phyloP scores from a whole-genome alignment of 2,113 vertebrate species.

The Crotalus helleri region DNA sequence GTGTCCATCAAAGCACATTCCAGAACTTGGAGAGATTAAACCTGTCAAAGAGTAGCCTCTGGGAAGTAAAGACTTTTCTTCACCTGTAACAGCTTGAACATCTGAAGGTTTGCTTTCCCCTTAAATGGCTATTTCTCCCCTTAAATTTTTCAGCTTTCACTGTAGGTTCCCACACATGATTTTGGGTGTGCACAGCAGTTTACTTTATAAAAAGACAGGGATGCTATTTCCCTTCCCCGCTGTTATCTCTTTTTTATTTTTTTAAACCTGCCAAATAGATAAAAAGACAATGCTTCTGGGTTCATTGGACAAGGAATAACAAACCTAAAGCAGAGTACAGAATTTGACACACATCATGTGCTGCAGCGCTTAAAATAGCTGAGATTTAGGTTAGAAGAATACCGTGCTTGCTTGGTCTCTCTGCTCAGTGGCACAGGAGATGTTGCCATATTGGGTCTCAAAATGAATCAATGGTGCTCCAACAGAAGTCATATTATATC shows the following conservation, averaged over 20 bases:
- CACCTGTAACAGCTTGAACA: slow-evolving; percentile 60
- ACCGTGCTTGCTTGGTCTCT: neutral
- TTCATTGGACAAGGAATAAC: slow-evolving; percentile 12
- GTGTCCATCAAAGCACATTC: slow-evolving; percentile 33
- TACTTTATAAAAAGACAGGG: slow-evolving; percentile 43
- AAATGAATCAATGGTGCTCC: slow-evolving; percentile 2
- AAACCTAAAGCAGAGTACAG: neutral
- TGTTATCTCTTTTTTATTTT: neutral
- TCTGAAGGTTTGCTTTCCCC: slow-evolving; percentile 52
- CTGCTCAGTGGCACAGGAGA: slow-evolving; percentile 6
- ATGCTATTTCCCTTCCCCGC: neutral
- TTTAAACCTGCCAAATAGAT: neutral
- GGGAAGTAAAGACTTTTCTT: slow-evolving; percentile 38
- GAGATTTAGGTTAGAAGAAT: slow-evolving; percentile 30
- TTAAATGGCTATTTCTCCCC: slow-evolving; percentile 24
- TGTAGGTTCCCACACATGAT: slow-evolving; percentile 35
- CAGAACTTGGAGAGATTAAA: slow-evolving; percentile 49
- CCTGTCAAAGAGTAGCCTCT: slow-evolving; percentile 43
- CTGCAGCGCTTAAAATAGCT: slow-evolving; percentile 18
- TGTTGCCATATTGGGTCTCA: slow-evolving; percentile 41
- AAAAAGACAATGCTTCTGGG: neutral
- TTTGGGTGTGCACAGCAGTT: slow-evolving; percentile 27
- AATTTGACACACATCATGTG: slow-evolving; percentile 3
- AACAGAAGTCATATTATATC: slow-evolving; percentile 38
- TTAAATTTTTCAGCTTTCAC: slow-evolving; percentile 32